Conservation (phyloP, 2,888 invertebrate genomes). For the Lasioglossum lativentre region DNA sequence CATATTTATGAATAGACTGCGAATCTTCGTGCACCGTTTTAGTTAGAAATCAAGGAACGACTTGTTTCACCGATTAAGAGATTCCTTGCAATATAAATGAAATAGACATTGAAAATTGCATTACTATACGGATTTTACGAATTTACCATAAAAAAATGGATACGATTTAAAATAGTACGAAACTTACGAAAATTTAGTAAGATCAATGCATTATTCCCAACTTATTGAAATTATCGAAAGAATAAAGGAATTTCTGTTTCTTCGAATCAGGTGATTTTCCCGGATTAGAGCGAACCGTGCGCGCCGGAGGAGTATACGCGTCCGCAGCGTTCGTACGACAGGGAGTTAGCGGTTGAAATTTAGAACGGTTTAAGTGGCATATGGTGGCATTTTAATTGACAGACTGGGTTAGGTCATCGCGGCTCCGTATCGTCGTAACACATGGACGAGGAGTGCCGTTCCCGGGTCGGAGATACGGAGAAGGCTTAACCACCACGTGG, state of each 20-base stretch:
- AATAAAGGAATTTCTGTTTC: neutral
- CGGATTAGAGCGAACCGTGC: neutral
- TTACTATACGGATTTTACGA: too few species aligned
- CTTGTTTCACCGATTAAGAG: neutral
- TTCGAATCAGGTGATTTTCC: neutral
- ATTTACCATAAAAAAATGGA: too few species aligned
- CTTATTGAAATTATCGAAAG: too few species aligned
- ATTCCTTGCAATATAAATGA: neutral
- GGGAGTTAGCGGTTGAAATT: conserved; percentile 69
- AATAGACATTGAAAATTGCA: neutral
- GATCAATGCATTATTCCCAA: too few species aligned
- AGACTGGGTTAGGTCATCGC: conserved; percentile 80
- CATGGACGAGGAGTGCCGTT: conserved; percentile 64
- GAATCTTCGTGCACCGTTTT: neutral
- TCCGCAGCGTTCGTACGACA: neutral
- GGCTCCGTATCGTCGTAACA: conserved; percentile 70
- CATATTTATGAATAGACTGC: neutral
- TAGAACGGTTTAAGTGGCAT: conserved; percentile 77
- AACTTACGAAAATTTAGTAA: too few species aligned
- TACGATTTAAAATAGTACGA: too few species aligned
- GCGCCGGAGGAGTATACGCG: neutral
- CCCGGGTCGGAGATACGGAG: conserved; percentile 49
- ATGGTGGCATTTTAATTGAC: conserved; percentile 82
- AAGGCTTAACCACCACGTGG: conserved; percentile 75
- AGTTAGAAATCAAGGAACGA: neutral